Evolutionary conservation across 2,888 invertebrate genomes (phyloP), one percentile per base, ranked within the genome.

Genomic region (Amphipoea lucens): DNA sequence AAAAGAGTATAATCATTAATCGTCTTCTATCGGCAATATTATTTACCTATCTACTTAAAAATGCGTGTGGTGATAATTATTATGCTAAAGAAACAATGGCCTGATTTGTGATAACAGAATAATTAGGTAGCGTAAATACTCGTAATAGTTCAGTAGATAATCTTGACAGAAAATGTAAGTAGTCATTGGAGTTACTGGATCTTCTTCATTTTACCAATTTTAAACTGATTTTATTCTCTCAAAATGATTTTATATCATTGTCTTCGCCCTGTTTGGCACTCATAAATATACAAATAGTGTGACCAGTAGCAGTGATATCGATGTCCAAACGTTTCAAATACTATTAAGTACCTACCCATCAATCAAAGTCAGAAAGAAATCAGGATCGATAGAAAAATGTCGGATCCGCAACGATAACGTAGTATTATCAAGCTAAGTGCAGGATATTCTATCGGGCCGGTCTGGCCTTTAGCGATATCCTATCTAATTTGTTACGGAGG

Each of bases 371-470:
- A 45, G 60, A 67, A 62, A 20, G 1, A 2, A 82, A 12, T 42
- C 48, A 42, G 51, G 14, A 70, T 68, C 14, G 42, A 74, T 68
- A 74, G 48, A 74, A 73, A 65, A 62, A 65, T 40, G 51, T 63
- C 63, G 45, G 75, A 65, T 17, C 51, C 67, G 54, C 4, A 7
- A n/a, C 57, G 81, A 83, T 81, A 85, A 65, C 63, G 2, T 45
- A 63, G 2, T 45, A 63, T 11, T 80, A 65, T 85, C 81, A 20
- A 65, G 60, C 70, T n/a, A 54, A 76, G 76, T 82, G 76, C 54
- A 76, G 86, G 83, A 81, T 76, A 82, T 73, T 80, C 29, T 69
- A 84, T 84, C 67, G 36, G 63, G 71, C 62, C 51, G 62, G 57
- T 45, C 60, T 69, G 51, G 20, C 62, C 71, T 72, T 69, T 76